Evolutionary conservation across 2,113 vertebrate species (phyloP), one percentile per base, ranked within the genome.

Genomic region (Setophaga petechia): DNA sequence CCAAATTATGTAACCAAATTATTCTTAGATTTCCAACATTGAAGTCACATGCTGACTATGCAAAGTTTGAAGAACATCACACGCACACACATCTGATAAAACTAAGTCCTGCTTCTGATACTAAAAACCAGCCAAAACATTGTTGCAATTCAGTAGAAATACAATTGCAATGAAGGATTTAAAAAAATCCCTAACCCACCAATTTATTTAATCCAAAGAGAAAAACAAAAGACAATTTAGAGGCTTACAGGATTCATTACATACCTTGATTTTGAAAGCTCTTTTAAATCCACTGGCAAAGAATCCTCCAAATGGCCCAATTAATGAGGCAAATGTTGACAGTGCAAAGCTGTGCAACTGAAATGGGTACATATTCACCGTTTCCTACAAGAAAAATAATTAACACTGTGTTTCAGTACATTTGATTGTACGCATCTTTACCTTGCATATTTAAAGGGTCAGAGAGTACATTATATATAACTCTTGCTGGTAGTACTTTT

Each of bases 211-310:
- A 72, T 25, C n/a, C 39, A 52, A 86, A 80, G 51, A 63, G 43
- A 76, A 91, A 69, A 23, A 0, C 11, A 51, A 65, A 94, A 9
- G 47, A 41, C 84, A 68, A 44, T 3, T 3, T 68, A n/a, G n/a
- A 59, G 12, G 31, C 33, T 78, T 21, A 49, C 16, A 61, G 57
- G 30, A 68, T 28, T 30, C 27, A 31, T 41, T 30, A 93, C 95
- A 75, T 62, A 99, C 99, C 98, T 99, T 99, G 88, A 99, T 99
- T 98, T 99, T 99, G 94, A 99, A 99, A 69, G 99, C 99, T 97
- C 99, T 97, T 98, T 99, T 99, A 97, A 99, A 99, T 84, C 99
- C 99, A 72, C 99, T 99, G 77, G 99, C 99, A 18, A 99, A 99
- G 97, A 99, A 99, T n/a, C 99, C 99, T 58, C 99, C 99, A 13